These are phyloP conservation scores for Paradisaea rubra DNA, from an alignment of 2,113 vertebrate genomes.

Conservation along the genomic window DNA sequence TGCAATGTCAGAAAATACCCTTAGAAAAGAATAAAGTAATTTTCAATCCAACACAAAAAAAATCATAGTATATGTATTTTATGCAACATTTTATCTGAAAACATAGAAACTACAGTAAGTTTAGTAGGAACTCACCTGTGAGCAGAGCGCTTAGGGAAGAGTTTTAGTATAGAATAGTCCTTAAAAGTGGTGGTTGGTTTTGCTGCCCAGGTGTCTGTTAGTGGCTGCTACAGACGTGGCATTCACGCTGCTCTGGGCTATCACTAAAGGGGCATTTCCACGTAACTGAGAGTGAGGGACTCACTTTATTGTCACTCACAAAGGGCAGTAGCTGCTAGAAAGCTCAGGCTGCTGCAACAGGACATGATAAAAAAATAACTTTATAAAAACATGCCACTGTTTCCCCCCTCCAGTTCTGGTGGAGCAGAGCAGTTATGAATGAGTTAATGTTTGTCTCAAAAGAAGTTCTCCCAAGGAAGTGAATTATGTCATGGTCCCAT, in stretches of 20 bases:
- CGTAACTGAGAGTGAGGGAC: background rate
- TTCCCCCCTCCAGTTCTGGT: background rate
- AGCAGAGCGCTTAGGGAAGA: background rate
- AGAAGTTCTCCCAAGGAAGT: slow-evolving; percentile 25
- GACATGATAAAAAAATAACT: background rate
- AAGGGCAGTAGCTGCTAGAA: slow-evolving; percentile 22
- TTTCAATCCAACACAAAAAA: background rate
- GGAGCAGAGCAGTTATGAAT: background rate
- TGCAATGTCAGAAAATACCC: background rate
- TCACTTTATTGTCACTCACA: background rate
- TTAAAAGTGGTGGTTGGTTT: background rate
- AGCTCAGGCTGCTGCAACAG: background rate
- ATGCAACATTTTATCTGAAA: background rate
- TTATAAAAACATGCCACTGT: background rate
- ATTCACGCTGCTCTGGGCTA: background rate
- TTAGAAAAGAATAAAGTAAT: background rate
- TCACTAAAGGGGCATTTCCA: slow-evolving; percentile 8
- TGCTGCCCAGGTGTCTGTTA: slow-evolving; percentile 8
- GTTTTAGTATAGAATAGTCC: background rate
- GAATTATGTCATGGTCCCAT: background rate
- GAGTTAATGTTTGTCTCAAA: background rate
- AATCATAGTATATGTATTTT: background rate
- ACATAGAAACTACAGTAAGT: background rate
- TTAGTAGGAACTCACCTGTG: slow-evolving; percentile 1
- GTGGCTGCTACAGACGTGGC: background rate